phyloP scores from a whole-genome alignment of 2,113 vertebrate genomes.

The Butorides virescens region DNA sequence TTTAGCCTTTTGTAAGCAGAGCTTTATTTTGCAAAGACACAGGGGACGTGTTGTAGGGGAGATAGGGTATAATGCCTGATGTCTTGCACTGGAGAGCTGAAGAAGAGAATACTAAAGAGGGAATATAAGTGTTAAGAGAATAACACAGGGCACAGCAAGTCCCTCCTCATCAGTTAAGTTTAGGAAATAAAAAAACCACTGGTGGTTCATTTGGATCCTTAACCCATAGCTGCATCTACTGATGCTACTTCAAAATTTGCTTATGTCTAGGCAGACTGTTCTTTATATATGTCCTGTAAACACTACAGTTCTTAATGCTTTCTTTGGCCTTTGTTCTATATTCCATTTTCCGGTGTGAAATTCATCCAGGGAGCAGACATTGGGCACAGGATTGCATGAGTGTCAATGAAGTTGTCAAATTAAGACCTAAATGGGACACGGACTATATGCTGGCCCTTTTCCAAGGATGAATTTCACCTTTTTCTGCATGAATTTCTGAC shows the following conservation, averaged over 20 bases:
- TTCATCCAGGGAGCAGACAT: not conserved
- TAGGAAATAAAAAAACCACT: not conserved
- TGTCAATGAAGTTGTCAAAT: not conserved
- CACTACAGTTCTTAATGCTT: not conserved
- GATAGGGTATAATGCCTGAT: not conserved
- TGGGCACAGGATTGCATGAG: not conserved
- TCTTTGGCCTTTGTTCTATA: not conserved
- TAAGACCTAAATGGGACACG: not conserved
- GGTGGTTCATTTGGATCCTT: not conserved
- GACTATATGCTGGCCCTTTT: not conserved
- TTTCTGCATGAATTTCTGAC: not conserved
- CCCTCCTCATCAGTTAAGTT: not conserved
- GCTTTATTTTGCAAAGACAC: not conserved
- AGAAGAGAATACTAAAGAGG: not conserved
- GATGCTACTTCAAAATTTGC: not conserved
- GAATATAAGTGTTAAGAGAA: not conserved
- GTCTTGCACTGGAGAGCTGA: not conserved
- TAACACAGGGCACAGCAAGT: not conserved
- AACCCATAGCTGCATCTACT: not conserved
- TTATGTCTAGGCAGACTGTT: not conserved
- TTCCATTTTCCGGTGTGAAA: not conserved
- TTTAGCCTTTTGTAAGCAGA: not conserved
- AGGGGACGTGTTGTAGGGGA: not conserved
- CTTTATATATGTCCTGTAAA: not conserved
- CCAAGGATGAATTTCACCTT: not conserved